phyloP scores from a whole-genome alignment of 2,888 invertebrate genomes.

The Andrena haemorrhoa region DNA sequence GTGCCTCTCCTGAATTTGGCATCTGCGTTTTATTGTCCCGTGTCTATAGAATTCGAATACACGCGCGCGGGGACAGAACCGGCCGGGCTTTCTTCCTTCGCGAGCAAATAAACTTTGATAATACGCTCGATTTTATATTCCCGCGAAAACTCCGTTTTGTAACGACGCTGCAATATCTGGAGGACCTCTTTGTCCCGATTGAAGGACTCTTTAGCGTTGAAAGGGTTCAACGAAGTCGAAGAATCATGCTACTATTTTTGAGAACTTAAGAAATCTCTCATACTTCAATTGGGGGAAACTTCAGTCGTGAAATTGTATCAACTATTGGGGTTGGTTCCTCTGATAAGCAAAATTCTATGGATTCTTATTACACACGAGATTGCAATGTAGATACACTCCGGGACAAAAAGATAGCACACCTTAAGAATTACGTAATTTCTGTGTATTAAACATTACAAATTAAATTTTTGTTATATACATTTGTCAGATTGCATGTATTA shows the following conservation, averaged over 20 bases:
- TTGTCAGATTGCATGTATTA: no score
- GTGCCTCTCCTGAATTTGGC: slow-evolving; percentile 55
- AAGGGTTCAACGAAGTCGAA: background rate
- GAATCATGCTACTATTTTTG: background rate
- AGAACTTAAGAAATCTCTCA: background rate
- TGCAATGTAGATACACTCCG: no score
- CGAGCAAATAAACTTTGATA: slow-evolving; percentile 52
- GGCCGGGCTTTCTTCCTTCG: slow-evolving; percentile 23
- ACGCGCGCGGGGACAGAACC: slow-evolving; percentile 14
- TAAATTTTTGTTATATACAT: no score
- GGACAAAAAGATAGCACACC: no score
- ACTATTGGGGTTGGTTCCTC: background rate
- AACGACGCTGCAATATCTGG: slow-evolving; percentile 32
- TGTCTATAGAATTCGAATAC: slow-evolving; percentile 30
- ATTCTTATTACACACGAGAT: no score
- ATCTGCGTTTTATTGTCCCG: slow-evolving; percentile 56
- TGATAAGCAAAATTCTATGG: background rate
- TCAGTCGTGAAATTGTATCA: background rate
- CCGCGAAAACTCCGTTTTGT: slow-evolving; percentile 23
- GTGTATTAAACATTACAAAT: no score
- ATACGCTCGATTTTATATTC: slow-evolving; percentile 35
- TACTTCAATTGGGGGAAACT: background rate
- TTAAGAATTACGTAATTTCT: no score
- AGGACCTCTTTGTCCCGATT: slow-evolving; percentile 5
- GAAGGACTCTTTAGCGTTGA: background rate